Evolutionary conservation across 2,797 vertebrate genomes (phyloP).

Genomic region (Eleutherodactylus coqui): DNA sequence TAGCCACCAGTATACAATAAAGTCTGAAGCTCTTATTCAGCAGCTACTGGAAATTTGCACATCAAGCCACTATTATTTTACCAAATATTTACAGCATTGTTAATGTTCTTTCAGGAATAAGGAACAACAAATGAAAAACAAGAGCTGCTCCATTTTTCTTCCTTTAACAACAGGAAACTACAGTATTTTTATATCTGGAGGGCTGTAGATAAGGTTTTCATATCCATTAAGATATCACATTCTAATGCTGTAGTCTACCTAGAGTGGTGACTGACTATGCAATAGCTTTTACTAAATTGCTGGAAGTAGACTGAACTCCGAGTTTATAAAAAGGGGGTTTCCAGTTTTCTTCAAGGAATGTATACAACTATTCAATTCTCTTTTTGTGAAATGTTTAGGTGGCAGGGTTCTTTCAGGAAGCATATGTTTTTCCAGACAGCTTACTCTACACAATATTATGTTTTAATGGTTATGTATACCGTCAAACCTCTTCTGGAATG

Average conservation of each 20-base stretch:
- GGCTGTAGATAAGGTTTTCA: slow-evolving; percentile 86
- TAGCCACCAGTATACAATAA: not conserved
- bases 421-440: not conserved
- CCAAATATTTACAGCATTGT: slow-evolving; percentile 75
- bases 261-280: not conserved
- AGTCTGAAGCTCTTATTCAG: slow-evolving; percentile 32
- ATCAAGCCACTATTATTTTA: slow-evolving; percentile 72
- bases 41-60: slow-evolving; percentile 77
- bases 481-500: not conserved
- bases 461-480: not conserved
- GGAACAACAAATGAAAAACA: slow-evolving; percentile 75
- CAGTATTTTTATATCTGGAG: slow-evolving; percentile 77
- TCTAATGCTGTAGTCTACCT: not conserved
- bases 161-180: slow-evolving; percentile 93
- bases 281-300: not conserved
- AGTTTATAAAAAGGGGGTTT: not conserved
- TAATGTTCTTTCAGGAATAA: slow-evolving; percentile 79
- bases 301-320: slow-evolving; percentile 12
- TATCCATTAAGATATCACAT: slow-evolving; percentile 31
- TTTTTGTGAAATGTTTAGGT: not conserved
- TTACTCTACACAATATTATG: not conserved
- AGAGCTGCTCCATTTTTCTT: slow-evolving; percentile 75
- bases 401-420: not conserved
- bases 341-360: not conserved
- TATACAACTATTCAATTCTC: not conserved